Percentiles rank a stretch among this genome's conserved stretches.
These are phyloP conservation scores for Illadopsis cleaveri DNA, from an alignment of 2,113 vertebrate genomes.

Conservation along the genomic window DNA sequence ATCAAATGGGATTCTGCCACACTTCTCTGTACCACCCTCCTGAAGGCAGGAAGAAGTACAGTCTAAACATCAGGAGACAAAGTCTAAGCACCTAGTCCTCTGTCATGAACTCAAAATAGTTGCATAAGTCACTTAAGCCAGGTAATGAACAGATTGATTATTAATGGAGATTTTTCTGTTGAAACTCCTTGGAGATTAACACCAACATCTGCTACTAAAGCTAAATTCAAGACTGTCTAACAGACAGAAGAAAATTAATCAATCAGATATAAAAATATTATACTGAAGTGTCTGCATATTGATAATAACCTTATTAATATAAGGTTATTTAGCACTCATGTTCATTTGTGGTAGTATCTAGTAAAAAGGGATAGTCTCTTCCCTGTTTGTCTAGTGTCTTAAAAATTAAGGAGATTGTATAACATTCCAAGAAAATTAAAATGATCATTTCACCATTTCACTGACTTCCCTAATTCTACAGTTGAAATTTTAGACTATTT, in stretches of 20 bases:
- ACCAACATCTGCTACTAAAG: neutral
- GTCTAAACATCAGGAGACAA: neutral
- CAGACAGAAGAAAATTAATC: neutral
- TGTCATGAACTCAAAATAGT: neutral
- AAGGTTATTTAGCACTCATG: neutral
- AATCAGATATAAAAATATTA: neutral
- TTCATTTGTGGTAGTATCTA: neutral
- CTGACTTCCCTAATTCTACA: neutral
- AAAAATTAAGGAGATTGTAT: neutral
- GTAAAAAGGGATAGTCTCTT: neutral
- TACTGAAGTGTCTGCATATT: neutral
- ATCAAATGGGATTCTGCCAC: neutral
- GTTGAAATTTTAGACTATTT: neutral
- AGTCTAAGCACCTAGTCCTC: neutral
- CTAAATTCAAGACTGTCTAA: neutral
- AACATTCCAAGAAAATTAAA: neutral
- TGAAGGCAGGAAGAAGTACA: neutral
- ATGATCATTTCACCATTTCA: neutral
- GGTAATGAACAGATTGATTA: neutral
- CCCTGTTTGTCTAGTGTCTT: neutral
- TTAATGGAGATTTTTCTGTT: neutral
- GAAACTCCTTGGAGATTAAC: neutral
- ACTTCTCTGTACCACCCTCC: neutral
- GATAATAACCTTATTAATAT: neutral
- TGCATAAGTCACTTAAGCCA: neutral